A percentile compares a stretch with the other conserved stretches of the same genome.
Conservation (phyloP, 2,113 vertebrate species). For the Polyodon spathula region DNA sequence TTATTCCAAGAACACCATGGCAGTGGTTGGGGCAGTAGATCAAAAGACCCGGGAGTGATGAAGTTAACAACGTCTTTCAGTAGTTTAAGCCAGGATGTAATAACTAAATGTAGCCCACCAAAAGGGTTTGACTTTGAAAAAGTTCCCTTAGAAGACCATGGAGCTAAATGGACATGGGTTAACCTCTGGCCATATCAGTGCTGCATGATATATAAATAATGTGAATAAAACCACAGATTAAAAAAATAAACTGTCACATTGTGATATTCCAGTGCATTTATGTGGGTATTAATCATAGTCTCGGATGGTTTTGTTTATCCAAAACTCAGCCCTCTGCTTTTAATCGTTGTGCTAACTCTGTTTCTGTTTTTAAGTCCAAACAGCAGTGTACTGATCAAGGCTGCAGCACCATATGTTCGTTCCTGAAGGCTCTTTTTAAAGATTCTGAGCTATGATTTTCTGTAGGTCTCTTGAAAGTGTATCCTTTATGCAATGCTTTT, state of each 20-base stretch:
- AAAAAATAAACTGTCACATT: too few species aligned
- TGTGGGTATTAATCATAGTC: too few species aligned
- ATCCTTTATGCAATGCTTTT: slow-evolving; percentile 3
- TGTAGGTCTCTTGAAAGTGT: neutral
- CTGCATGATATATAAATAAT: too few species aligned
- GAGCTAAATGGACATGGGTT: too few species aligned
- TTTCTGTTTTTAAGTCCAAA: slow-evolving; percentile 40
- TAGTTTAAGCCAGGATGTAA: slow-evolving; percentile 9
- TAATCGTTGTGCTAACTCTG: slow-evolving; percentile 23
- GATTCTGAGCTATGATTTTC: slow-evolving; percentile 5
- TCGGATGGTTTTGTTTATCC: too few species aligned
- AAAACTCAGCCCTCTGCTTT: slow-evolving; percentile 6
- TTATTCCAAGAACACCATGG: slow-evolving; percentile 27
- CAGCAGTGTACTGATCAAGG: slow-evolving; percentile 45
- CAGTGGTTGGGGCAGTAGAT: slow-evolving; percentile 19
- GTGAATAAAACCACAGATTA: too few species aligned
- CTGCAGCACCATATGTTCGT: slow-evolving; percentile 24
- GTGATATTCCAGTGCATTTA: too few species aligned
- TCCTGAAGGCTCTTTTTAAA: slow-evolving; percentile 39
- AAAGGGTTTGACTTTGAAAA: too few species aligned
- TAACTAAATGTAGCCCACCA: neutral
- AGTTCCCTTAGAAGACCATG: too few species aligned
- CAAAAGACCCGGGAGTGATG: slow-evolving; percentile 3
- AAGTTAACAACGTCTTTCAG: slow-evolving; percentile 18
- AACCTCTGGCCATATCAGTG: too few species aligned